Evolutionary conservation across 2,797 vertebrate genomes (phyloP), one percentile per base, ranked within the genome.

Genomic region (Chelmon rostratus): DNA sequence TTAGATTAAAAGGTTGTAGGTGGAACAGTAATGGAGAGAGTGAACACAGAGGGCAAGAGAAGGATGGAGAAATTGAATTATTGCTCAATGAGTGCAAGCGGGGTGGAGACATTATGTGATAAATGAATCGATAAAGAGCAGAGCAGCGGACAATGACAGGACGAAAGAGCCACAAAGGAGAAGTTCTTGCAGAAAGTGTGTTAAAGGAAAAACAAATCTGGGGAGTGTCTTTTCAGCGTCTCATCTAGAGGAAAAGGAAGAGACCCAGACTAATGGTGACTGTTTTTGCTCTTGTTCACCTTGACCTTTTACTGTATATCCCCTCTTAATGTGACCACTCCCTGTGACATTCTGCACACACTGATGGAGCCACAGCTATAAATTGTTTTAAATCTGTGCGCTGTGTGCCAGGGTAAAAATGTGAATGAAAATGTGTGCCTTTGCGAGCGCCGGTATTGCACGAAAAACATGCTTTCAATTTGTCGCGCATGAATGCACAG

Each of bases 231-330:
- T 58, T 53, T 49, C 8, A 12, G 8, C 46, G 21, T 18, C 28
- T 64, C 47, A 70, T 7, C 35, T 16, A 23, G 21, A 57, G 25
- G 23, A 58, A 73, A 47, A 75, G 16, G 33, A 72, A 35, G 18
- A 49, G 40, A 23, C 35, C 6, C 9, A 42, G 25, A n/a, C 13
- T 58, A 49, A n/a, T 16, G n/a, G 21, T 54, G 38, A 58, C 56
- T 54, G 52, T 33, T 70, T 46, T 53, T 70, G 66, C 63, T 84
- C 65, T 25, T 54, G 58, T 78, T 91, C 78, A 78, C 81, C 87
- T 89, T 89, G 85, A 90, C 85, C 86, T 88, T 86, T 76, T 59
- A 46, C 68, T 76, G 12, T 25, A n/a, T 68, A 56, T 67, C 42
- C 28, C 38, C 19, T 54, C n/a, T 61, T 42, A 46, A 52, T 68